A percentile compares a stretch with the other conserved stretches of the same genome.
Conservation (phyloP, 2,113 vertebrate species). For the Poecilia latipinna region DNA sequence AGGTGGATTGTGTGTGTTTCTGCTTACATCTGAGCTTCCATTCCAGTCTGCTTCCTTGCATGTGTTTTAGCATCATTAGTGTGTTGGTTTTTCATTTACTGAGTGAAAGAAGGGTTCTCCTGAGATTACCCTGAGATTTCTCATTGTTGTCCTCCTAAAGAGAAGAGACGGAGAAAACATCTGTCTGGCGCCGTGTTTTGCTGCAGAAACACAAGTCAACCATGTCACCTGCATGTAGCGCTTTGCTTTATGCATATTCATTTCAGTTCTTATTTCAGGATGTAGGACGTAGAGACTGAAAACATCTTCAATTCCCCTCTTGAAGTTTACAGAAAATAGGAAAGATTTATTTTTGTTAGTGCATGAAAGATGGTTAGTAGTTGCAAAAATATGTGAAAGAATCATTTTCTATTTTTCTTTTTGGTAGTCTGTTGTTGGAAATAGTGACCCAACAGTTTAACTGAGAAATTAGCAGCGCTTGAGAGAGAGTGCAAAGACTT, state of each 20-base stretch:
- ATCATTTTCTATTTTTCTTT: neutral
- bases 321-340: conserved; percentile 61
- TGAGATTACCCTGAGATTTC: conserved; percentile 50
- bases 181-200: conserved; percentile 71
- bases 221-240: conserved; percentile 75
- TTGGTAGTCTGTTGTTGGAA: conserved; percentile 17
- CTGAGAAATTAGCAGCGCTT: neutral
- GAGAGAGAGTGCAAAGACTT: neutral
- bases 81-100: conserved; percentile 74
- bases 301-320: conserved; percentile 43
- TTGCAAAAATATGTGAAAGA: conserved; percentile 4
- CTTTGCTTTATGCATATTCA: conserved; percentile 82
- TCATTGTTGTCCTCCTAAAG: conserved; percentile 51
- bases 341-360: conserved; percentile 50
- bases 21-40: conserved; percentile 33
- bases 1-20: conserved; percentile 19
- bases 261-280: conserved; percentile 58
- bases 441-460: conserved; percentile 4
- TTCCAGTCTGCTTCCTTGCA: conserved; percentile 38
- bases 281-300: conserved; percentile 58
- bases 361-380: conserved; percentile 33
- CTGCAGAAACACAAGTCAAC: conserved; percentile 75
- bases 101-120: conserved; percentile 66
- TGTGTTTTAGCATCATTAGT: conserved; percentile 77
- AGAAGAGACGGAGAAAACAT: conserved; percentile 53